Conservation (phyloP, 1,140 invertebrate genomes). For the Coboldia fuscipes region DNA sequence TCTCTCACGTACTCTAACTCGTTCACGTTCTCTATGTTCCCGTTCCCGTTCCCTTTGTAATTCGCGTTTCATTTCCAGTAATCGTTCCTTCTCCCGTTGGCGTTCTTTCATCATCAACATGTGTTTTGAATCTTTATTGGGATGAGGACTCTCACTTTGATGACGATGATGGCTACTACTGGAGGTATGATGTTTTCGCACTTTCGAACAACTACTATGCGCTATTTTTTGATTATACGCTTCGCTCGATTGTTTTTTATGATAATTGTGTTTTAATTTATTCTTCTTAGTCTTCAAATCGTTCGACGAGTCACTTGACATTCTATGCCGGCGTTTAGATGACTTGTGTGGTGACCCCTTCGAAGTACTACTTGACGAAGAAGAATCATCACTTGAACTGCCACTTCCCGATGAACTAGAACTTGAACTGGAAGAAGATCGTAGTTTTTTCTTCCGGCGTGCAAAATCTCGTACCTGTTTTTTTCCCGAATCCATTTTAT, state of each 20-base stretch:
- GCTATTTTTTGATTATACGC: conserved; percentile 6
- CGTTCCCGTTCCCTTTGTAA: conserved; percentile 13
- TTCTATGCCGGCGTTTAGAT: conserved; percentile 16
- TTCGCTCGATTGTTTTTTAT: conserved; percentile 15
- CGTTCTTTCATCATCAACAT: conserved; percentile 8
- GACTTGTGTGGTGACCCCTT: conserved; percentile 22
- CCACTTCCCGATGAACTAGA: conserved; percentile 36
- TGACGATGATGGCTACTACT: neutral
- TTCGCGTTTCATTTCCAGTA: conserved; percentile 19
- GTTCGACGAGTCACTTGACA: conserved; percentile 9
- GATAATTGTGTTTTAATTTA: conserved; percentile 19
- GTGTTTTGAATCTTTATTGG: neutral
- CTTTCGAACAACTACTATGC: neutral
- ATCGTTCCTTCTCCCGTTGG: conserved; percentile 12
- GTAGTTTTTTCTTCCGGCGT: conserved; percentile 35
- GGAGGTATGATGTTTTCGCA: neutral
- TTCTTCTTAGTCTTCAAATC: conserved; percentile 12
- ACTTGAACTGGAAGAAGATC: conserved; percentile 41
- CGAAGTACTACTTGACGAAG: conserved; percentile 25
- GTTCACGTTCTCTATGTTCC: conserved; percentile 9
- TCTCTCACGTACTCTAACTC: neutral
- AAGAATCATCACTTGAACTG: conserved; percentile 32
- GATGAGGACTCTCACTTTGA: neutral
- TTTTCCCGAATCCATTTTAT: conserved; percentile 36
- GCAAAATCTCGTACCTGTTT: conserved; percentile 30